These are phyloP conservation scores for Hormaphis cornu DNA, from an alignment of 1,140 invertebrate genomes.

Conservation along the genomic window DNA sequence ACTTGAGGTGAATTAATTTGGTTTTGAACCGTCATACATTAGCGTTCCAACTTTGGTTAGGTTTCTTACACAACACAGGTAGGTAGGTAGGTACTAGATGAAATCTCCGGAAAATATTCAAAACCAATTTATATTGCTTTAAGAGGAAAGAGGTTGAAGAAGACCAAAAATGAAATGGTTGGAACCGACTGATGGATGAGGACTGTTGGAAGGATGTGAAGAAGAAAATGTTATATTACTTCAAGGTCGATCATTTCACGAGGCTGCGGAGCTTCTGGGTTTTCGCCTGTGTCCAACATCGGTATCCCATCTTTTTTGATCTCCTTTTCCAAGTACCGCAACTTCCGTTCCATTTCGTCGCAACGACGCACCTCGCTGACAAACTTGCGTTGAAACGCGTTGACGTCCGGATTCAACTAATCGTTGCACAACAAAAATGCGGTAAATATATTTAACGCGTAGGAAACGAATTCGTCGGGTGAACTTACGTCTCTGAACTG, in stretches of 20 bases:
- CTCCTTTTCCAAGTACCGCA: constrained; percentile 94
- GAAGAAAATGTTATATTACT: constrained; percentile 46
- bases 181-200: no score
- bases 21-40: no score
- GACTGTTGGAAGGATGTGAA: no score
- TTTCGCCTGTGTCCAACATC: constrained; percentile 94
- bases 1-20: no score
- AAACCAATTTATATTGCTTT: no score
- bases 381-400: constrained; percentile 91
- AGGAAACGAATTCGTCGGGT: not conserved
- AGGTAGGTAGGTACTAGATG: no score
- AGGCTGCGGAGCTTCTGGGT: constrained; percentile 94
- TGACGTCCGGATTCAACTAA: constrained; percentile 86
- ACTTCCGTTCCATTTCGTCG: constrained; percentile 92
- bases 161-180: no score
- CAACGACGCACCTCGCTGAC: constrained; percentile 89
- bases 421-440: constrained; percentile 29
- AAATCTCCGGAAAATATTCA: no score
- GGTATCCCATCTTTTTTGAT: constrained; percentile 95
- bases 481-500: constrained; percentile 79
- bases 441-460: not conserved
- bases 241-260: constrained; percentile 99
- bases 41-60: no score
- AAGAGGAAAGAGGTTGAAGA: no score
- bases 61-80: no score